Evolutionary conservation across 23 tunicate genomes (phyloP).

Genomic region (Corella eumyota): DNA sequence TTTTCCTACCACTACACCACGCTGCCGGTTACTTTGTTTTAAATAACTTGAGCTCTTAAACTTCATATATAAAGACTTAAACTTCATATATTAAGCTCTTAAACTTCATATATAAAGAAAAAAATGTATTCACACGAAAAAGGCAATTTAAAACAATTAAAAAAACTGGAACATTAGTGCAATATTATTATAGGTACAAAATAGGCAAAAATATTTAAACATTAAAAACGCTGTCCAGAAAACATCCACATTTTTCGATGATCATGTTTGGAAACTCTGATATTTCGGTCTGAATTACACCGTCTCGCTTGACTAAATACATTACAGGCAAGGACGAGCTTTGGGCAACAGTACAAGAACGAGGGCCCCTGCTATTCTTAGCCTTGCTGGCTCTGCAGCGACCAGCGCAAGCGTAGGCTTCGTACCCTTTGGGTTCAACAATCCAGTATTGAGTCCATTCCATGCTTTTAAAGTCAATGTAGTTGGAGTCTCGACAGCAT

Average conservation of each 20-base stretch:
- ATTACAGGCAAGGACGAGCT: constrained; percentile 60
- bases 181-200: background rate
- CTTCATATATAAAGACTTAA: too few relatives aligned
- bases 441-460: constrained; percentile 78
- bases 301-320: constrained; percentile 70
- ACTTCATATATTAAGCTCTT: too few relatives aligned
- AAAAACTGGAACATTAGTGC: constrained; percentile 4
- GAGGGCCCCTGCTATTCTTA: constrained; percentile 16
- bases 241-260: constrained; percentile 56
- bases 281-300: constrained; percentile 33
- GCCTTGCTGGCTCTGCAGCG: constrained; percentile 28
- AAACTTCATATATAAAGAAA: too few relatives aligned
- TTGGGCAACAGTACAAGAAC: constrained; percentile 59
- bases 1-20: too few relatives aligned
- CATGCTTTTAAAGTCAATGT: constrained; percentile 60
- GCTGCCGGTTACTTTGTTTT: too few relatives aligned
- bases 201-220: constrained; percentile 5
- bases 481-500: constrained; percentile 57
- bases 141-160: too few relatives aligned
- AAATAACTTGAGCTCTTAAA: too few relatives aligned
- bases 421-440: constrained; percentile 68
- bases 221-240: constrained; percentile 38
- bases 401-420: constrained; percentile 59
- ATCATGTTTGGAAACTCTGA: constrained; percentile 89
- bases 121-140: too few relatives aligned